Base-by-base conservation (phyloP, 2,888 invertebrate genomes). In the Rapana venosa region DNA sequence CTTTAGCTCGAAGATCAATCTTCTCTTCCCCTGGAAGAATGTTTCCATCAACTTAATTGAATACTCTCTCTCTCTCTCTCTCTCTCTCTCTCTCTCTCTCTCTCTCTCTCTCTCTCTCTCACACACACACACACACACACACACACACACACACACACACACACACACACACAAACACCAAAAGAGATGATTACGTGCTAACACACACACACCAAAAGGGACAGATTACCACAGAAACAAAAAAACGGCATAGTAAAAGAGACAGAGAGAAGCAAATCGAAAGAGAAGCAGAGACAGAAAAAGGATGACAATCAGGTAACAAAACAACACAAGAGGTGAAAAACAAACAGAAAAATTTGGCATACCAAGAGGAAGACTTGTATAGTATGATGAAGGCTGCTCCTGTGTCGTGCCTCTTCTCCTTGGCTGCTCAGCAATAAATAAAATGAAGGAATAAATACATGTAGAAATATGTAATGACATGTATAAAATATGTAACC, bases 311-410 rank as follows among this genome's bases (percentile, higher is more conserved):
- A 8, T 15, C n/a, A 77, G 77, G 13, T n/a, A n/a, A 81, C 81
- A 81, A 35, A 81, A 32, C 32, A 35, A 32, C 35, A n/a, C n/a
- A 32, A 79, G 20, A 47, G 47, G 47, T 26, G 26, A 83, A 47
- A 83, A 26, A 6, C 13, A 15, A 83, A 15, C 22, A 26, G 47
- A 83, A 17, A 83, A 47, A 30, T 32, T 22, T 26, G 30, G 66
- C 86, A 1, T 86, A 86, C 86, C 86, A 0, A 86, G 17, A 22
- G 86, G 86, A 13, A 86, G 66, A 86, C 26, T 56, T 20, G 86
- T 26, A 32, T 66, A 66, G 35, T 86, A 86, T 5, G 86, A 61
- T 13, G 56, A 13, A 13, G 79, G 79, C 5, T 79, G 15, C n/a
- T 30, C 85, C 58, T 47, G 56, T 30, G 30, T 30, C 0, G 35